Percentiles rank a stretch among this genome's conserved stretches.
Conservation (phyloP, 2,888 invertebrate genomes). For the Caenorhabditis angaria region DNA sequence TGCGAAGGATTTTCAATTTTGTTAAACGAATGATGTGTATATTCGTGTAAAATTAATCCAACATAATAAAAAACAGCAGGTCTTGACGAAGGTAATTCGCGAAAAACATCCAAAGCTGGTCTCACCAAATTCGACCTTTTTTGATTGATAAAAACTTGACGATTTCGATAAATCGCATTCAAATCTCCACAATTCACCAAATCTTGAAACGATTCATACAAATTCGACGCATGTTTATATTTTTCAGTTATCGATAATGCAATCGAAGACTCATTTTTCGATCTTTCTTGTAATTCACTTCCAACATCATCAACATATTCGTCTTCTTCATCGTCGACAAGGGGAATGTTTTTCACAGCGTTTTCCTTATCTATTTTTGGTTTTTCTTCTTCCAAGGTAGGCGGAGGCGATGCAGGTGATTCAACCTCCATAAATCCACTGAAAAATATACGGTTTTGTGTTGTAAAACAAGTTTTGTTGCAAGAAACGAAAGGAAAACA, state of each 20-base stretch:
- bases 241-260: background rate
- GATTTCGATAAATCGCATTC: conserved; percentile 28
- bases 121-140: background rate
- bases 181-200: conserved; percentile 24
- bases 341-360: background rate
- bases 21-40: conserved; percentile 43
- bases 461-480: no score
- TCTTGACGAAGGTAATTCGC: conserved; percentile 21
- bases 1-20: conserved; percentile 36
- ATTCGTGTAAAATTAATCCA: conserved; percentile 51
- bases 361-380: background rate
- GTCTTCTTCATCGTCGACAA: background rate
- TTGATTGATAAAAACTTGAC: conserved; percentile 8
- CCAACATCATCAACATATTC: background rate
- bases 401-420: conserved; percentile 1
- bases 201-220: conserved; percentile 16
- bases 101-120: conserved; percentile 15
- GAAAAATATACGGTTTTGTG: background rate
- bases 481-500: no score
- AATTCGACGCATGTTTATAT: background rate
- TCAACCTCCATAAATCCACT: background rate
- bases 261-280: background rate
- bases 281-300: background rate
- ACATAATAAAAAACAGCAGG: conserved; percentile 40
- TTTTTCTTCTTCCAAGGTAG: background rate